Conservation (phyloP, 1,140 invertebrate species). For the Drosophila leontia region DNA sequence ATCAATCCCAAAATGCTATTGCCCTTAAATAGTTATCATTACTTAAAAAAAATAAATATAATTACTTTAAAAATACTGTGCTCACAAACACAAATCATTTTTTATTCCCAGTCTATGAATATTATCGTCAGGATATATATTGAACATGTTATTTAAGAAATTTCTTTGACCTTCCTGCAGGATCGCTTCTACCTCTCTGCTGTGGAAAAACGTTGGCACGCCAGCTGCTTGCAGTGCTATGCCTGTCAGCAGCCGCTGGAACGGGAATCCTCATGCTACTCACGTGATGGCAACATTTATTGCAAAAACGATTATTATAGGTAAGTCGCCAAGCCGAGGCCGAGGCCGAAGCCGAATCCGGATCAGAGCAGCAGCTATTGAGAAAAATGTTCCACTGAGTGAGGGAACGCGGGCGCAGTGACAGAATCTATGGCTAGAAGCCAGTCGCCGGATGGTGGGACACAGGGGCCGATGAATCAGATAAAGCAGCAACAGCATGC, state of each 20-base stretch:
- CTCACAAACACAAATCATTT: no score
- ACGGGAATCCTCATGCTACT: conserved; percentile 96
- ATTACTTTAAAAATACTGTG: no score
- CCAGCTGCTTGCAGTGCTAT: conserved; percentile 95
- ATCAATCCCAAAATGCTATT: no score
- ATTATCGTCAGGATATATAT: background rate
- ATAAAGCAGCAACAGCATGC: conserved; percentile 80
- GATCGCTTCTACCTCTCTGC: conserved; percentile 97
- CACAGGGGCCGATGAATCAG: conserved; percentile 70
- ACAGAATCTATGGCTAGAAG: conserved; percentile 32
- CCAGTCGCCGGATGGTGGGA: background rate
- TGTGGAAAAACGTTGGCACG: conserved; percentile 97
- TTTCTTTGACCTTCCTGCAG: conserved; percentile 74
- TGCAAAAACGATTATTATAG: conserved; percentile 99
- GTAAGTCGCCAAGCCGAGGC: conserved; percentile 87
- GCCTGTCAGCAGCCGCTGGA: conserved; percentile 96
- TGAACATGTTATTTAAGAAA: conserved; percentile 23
- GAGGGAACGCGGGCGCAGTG: conserved; percentile 20
- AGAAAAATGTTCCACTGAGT: conserved; percentile 28
- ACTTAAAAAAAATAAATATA: no score
- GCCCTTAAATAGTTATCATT: no score
- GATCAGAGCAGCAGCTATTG: conserved; percentile 7
- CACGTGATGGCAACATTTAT: conserved; percentile 96
- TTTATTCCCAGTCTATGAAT: no score
- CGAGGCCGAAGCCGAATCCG: conserved; percentile 17